These are phyloP conservation scores for Anthoscopus minutus DNA, from an alignment of 2,113 vertebrate species.

Conservation along the genomic window DNA sequence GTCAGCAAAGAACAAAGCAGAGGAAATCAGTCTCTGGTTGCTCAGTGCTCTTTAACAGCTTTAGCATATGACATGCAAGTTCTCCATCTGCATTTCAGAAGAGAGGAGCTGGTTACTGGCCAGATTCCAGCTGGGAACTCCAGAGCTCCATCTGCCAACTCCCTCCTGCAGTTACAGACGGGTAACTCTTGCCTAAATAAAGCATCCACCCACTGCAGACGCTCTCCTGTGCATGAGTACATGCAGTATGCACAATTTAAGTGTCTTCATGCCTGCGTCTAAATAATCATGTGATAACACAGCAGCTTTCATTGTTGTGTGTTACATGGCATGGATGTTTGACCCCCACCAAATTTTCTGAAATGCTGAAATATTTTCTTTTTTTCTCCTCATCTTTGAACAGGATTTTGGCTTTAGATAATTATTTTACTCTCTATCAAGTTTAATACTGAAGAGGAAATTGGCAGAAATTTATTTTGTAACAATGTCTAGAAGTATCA, in stretches of 20 bases:
- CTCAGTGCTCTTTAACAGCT: not conserved
- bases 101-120: not conserved
- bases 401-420: not conserved
- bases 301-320: not conserved
- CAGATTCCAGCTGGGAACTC: not conserved
- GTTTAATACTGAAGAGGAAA: not conserved
- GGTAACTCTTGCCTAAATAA: not conserved
- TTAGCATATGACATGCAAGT: not conserved
- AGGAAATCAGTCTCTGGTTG: not conserved
- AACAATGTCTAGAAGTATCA: not conserved
- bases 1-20: not conserved
- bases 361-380: not conserved
- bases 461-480: not conserved
- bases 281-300: not conserved
- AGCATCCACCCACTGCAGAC: not conserved
- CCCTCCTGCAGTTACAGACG: not conserved
- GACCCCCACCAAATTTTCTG: not conserved
- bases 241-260: no score
- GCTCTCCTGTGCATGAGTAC: not conserved
- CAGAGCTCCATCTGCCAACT: not conserved
- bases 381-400: not conserved
- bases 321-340: not conserved
- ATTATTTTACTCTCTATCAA: not conserved
- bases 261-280: not conserved
- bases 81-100: not conserved